phyloP scores from a whole-genome alignment of 2,113 vertebrate genomes.

The Urocitellus parryii region DNA sequence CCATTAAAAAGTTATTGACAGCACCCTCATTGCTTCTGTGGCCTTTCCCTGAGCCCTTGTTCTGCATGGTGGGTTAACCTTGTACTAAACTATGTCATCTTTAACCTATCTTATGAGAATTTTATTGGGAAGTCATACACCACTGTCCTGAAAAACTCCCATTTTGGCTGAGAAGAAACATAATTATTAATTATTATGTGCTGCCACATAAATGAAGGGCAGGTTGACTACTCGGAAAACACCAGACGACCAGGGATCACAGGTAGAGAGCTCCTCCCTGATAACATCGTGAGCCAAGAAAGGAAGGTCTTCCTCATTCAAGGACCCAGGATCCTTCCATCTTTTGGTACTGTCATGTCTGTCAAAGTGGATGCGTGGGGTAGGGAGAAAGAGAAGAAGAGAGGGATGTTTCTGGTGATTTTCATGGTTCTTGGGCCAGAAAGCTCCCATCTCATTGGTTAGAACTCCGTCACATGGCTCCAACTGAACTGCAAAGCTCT shows the following conservation, averaged over 20 bases:
- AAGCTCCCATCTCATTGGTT: not conserved
- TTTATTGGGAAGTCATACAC: not conserved
- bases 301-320: not conserved
- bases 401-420: not conserved
- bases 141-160: not conserved
- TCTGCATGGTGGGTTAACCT: not conserved
- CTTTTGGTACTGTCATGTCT: not conserved
- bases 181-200: not conserved
- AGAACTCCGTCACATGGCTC: not conserved
- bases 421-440: not conserved
- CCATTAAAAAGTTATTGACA: slow-evolving; percentile 1
- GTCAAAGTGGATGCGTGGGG: no score
- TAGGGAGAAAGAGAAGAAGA: not conserved
- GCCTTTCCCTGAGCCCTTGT: not conserved
- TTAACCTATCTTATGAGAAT: not conserved
- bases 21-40: not conserved
- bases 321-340: not conserved
- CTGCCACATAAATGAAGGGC: not conserved
- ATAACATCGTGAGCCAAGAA: not conserved
- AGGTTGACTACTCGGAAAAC: not conserved
- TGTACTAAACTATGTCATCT: not conserved
- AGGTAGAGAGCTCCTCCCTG: not conserved
- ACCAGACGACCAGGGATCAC: not conserved
- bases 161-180: not conserved
- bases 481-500: not conserved